These are phyloP conservation scores for Apostichopus leukothele DNA, from an alignment of 53 echinoderm and acorn worm genomes.

Conservation along the genomic window DNA sequence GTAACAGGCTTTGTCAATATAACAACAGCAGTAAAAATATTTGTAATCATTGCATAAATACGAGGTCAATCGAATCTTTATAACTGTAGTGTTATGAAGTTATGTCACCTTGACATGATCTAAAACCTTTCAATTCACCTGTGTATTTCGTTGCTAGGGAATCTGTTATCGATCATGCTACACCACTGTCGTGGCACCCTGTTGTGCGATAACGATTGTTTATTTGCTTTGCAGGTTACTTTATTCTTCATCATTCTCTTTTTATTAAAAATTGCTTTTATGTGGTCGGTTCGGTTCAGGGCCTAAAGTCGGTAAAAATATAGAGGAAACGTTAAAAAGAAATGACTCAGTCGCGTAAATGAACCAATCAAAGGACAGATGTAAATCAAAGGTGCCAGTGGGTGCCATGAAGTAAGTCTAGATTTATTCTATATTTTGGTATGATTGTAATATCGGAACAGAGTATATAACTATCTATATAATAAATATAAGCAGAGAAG, in stretches of 20 bases:
- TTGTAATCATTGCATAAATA: neutral
- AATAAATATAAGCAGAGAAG: no score
- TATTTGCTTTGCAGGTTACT: constrained; percentile 27
- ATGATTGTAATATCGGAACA: no score
- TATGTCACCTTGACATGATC: neutral
- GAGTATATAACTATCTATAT: no score
- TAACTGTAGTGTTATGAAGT: neutral
- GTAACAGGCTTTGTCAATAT: no score
- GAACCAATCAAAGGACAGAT: neutral
- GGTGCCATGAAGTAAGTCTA: no score
- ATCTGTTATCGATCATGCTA: constrained; percentile 33
- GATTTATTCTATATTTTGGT: no score
- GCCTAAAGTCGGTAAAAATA: neutral
- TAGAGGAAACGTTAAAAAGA: neutral
- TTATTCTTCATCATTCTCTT: constrained; percentile 26
- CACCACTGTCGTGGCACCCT: constrained; percentile 29
- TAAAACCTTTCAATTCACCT: neutral
- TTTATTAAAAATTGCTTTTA: constrained; percentile 25
- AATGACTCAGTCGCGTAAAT: neutral
- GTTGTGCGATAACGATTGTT: constrained; percentile 23
- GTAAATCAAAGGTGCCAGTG: no score
- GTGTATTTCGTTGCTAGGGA: constrained; percentile 25
- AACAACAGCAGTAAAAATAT: neutral
- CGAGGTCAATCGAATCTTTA: neutral
- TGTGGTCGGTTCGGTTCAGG: constrained; percentile 8